Base-by-base conservation (phyloP, 2,797 vertebrate species). In the Ctenosaura bakeri region DNA sequence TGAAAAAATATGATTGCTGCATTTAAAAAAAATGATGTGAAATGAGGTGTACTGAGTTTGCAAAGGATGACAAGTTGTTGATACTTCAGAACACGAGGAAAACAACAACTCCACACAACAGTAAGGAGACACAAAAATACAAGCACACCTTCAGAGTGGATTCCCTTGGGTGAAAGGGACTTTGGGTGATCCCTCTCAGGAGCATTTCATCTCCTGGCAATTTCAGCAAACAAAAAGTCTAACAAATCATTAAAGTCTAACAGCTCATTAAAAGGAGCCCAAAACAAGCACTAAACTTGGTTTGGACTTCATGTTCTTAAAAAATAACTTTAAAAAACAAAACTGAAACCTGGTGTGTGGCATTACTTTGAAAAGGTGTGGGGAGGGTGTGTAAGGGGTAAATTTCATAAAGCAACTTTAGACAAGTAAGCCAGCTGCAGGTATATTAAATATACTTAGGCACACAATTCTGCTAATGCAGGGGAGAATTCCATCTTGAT, bases 191-290 rank as follows among this genome's bases (percentile, higher is more conserved):
- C 78, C 18, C 69, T 86, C 69, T 42, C 54, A 86, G 54, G 89
- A 82, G 32, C 7, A 12, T 82, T 76, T 86, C 69, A 82, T 82
- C 84, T 90, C 89, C 78, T 52, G 78, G 89, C 89, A 90, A 86
- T 90, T 90, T 90, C 84, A 76, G 66, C 66, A 90, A 90, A 82
- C 89, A 90, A 66, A 81, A 82, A 62, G 42, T 22, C 64, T 86
- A 90, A 82, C 89, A 86, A 90, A 86, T 90, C 78, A 90, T 87
- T 90, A 90, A 86, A 76, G 24, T 46, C 2, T 38, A 82, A 64
- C 69, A 38, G 69, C 85, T 90, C 78, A 82, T 90, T 86, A 90
- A 86, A 82, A 56, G 1, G 5, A 76, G 22, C 14, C 35, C 77
- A 35, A 62, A 81, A 82, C 84, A 90, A 59, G 66, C 56, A 73